These are phyloP conservation scores for Meteorus cinctellus DNA, from an alignment of 2,888 invertebrate genomes.

Conservation along the genomic window DNA sequence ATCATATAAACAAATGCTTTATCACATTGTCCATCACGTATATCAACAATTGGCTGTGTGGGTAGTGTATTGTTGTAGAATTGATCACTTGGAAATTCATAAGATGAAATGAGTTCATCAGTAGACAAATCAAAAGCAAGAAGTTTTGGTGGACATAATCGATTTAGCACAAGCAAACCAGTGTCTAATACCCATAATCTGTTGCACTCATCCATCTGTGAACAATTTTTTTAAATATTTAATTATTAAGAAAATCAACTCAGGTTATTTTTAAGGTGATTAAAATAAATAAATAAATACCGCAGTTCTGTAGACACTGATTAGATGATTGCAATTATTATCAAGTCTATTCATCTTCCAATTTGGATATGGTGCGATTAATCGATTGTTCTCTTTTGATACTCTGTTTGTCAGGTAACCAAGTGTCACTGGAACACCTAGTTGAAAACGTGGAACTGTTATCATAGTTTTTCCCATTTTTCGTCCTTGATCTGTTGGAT, in stretches of 20 bases:
- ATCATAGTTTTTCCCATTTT: constrained; percentile 75
- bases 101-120: constrained; percentile 76
- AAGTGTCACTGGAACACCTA: constrained; percentile 83
- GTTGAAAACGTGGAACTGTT: constrained; percentile 82
- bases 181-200: constrained; percentile 84
- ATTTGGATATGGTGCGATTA: constrained; percentile 79
- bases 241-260: too few relatives aligned
- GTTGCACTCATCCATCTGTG: constrained; percentile 81
- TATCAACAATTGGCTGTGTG: constrained; percentile 80
- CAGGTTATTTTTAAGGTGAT: too few relatives aligned
- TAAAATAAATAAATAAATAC: constrained; percentile 70
- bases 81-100: constrained; percentile 76
- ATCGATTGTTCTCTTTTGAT: constrained; percentile 74
- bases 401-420: constrained; percentile 76
- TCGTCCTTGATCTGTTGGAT: too few relatives aligned
- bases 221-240: too few relatives aligned
- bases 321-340: constrained; percentile 79
- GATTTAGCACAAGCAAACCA: constrained; percentile 78
- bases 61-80: constrained; percentile 76
- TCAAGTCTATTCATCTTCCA: constrained; percentile 80
- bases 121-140: constrained; percentile 81
- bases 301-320: constrained; percentile 83
- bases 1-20: constrained; percentile 82
- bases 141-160: constrained; percentile 83
- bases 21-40: constrained; percentile 75